phyloP scores from a whole-genome alignment of 2,888 invertebrate genomes.

The Mycalesis mineus region DNA sequence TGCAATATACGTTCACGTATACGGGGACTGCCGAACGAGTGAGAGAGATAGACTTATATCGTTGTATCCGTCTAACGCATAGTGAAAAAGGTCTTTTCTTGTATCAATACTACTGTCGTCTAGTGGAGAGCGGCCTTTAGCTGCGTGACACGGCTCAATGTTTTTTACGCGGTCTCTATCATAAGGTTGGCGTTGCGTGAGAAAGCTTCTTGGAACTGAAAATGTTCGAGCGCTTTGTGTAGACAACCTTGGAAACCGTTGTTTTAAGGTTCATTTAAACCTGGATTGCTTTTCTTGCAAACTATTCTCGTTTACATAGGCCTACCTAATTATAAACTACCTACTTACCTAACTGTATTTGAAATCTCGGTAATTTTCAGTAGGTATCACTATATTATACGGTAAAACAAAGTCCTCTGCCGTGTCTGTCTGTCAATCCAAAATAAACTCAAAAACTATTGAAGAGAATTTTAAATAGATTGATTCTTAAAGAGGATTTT shows the following conservation, averaged over 20 bases:
- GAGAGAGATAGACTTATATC: background rate
- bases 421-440: no score
- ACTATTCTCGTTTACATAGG: background rate
- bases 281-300: background rate
- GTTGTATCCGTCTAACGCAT: conserved; percentile 6
- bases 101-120: conserved; percentile 2
- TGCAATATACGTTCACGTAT: conserved; percentile 10
- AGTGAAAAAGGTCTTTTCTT: background rate
- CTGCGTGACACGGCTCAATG: conserved; percentile 55
- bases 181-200: conserved; percentile 25
- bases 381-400: no score
- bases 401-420: no score
- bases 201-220: conserved; percentile 32
- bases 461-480: no score
- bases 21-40: background rate
- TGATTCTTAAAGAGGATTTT: no score
- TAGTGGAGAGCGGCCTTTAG: conserved; percentile 31
- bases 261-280: background rate
- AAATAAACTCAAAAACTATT: no score
- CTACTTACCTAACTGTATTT: no score
- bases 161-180: conserved; percentile 32
- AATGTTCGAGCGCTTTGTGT: conserved; percentile 30
- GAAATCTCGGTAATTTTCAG: no score
- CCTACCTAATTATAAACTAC: no score
- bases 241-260: conserved; percentile 5